Conservation (phyloP, 2,113 vertebrate genomes). For the Felis chaus region DNA sequence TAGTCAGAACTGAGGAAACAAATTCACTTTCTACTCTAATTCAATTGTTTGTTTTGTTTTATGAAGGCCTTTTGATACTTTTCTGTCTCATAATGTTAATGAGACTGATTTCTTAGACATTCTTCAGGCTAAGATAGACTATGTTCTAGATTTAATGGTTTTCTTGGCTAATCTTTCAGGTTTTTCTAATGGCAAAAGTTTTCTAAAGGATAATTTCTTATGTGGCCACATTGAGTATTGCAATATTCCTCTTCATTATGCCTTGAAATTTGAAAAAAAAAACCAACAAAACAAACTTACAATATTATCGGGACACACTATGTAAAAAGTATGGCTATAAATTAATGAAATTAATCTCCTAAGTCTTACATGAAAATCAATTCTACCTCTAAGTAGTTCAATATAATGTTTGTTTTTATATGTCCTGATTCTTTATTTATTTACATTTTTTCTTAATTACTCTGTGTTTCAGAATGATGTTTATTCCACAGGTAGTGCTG, state of each 20-base stretch:
- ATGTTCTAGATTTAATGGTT: not conserved
- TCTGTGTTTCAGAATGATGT: not conserved
- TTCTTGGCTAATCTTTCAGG: not conserved
- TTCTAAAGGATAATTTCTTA: not conserved
- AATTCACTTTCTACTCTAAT: not conserved
- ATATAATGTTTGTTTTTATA: not conserved
- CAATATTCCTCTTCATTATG: not conserved
- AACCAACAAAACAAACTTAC: not conserved
- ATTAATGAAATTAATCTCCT: not conserved
- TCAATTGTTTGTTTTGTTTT: not conserved
- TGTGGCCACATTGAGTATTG: not conserved
- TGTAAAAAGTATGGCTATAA: not conserved
- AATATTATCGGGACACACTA: not conserved
- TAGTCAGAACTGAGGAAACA: not conserved
- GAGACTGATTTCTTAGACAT: not conserved
- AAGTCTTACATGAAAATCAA: not conserved
- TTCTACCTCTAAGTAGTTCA: not conserved
- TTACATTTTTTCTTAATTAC: not conserved
- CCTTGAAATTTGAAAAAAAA: not conserved
- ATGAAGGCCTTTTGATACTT: not conserved
- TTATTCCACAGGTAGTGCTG: constrained; percentile 48
- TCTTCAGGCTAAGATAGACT: not conserved
- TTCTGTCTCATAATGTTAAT: not conserved
- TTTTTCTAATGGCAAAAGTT: not conserved
- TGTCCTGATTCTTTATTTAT: not conserved